These are phyloP conservation scores for Armadillidium nasatum DNA, from an alignment of 1,140 invertebrate species.

Conservation along the genomic window DNA sequence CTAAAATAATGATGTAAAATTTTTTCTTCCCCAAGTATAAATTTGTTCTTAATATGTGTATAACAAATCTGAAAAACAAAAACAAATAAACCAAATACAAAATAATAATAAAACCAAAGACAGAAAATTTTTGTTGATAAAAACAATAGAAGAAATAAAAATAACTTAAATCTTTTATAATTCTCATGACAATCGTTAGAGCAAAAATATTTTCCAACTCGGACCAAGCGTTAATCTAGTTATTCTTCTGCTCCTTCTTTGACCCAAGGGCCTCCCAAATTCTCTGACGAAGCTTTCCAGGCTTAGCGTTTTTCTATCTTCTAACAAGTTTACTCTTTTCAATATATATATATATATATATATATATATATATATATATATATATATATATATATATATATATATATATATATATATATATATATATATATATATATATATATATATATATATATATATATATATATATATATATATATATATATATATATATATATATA, in stretches of 20 bases:
- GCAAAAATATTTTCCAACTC: background rate
- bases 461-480: too few species aligned
- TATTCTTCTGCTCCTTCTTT: background rate
- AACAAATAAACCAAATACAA: background rate
- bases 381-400: too few species aligned
- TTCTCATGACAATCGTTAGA: background rate
- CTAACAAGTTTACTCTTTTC: background rate
- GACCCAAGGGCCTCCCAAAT: background rate
- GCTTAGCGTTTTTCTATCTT: background rate
- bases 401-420: too few species aligned
- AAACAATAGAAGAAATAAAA: background rate
- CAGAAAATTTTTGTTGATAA: background rate
- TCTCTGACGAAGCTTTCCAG: background rate
- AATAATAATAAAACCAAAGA: background rate
- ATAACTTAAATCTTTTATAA: background rate
- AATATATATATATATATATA: background rate
- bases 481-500: too few species aligned
- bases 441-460: too few species aligned
- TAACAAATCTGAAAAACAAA: background rate
- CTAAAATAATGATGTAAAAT: background rate
- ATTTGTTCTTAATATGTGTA: background rate
- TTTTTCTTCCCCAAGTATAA: background rate
- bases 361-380: too few species aligned
- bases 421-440: too few species aligned
- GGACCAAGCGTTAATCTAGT: background rate